Percentiles rank a stretch among this genome's conserved stretches.
Conservation (phyloP, 1,140 invertebrate genomes). For the Hyles vespertilio region DNA sequence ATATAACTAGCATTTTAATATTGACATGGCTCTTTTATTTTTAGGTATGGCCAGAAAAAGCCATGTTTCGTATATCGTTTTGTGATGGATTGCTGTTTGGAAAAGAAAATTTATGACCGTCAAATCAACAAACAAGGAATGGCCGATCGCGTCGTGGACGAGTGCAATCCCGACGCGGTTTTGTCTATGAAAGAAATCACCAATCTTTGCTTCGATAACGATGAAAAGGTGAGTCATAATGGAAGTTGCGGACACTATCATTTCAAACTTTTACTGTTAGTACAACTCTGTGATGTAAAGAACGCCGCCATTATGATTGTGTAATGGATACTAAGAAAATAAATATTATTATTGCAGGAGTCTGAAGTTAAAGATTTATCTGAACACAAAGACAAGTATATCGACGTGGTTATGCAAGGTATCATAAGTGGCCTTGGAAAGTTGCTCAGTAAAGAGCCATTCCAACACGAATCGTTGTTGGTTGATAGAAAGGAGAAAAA, state of each 20-base stretch:
- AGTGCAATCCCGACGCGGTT: constrained; percentile 97
- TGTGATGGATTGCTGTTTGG: constrained; percentile 97
- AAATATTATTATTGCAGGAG: constrained; percentile 63
- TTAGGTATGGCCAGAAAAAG: constrained; percentile 94
- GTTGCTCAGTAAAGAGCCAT: constrained; percentile 91
- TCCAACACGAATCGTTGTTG: constrained; percentile 97
- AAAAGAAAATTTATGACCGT: constrained; percentile 98
- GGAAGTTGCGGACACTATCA: too few species aligned
- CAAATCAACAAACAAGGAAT: constrained; percentile 99
- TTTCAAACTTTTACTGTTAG: too few species aligned
- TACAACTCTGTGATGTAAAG: too few species aligned
- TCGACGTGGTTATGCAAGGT: constrained; percentile 88
- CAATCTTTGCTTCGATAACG: constrained; percentile 94
- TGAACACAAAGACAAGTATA: constrained; percentile 82
- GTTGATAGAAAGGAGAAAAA: constrained; percentile 97
- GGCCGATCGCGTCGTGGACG: constrained; percentile 98
- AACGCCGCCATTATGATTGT: not conserved
- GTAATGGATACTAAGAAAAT: not conserved
- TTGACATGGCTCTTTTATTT: constrained; percentile 2
- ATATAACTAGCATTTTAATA: not conserved
- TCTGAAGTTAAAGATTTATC: constrained; percentile 84
- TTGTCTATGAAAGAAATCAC: constrained; percentile 96
- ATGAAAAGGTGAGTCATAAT: constrained; percentile 80
- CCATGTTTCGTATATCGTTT: constrained; percentile 97
- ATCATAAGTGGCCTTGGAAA: constrained; percentile 81